These are phyloP conservation scores for Columbina picui DNA, from an alignment of 2,113 vertebrate species.

Conservation along the genomic window DNA sequence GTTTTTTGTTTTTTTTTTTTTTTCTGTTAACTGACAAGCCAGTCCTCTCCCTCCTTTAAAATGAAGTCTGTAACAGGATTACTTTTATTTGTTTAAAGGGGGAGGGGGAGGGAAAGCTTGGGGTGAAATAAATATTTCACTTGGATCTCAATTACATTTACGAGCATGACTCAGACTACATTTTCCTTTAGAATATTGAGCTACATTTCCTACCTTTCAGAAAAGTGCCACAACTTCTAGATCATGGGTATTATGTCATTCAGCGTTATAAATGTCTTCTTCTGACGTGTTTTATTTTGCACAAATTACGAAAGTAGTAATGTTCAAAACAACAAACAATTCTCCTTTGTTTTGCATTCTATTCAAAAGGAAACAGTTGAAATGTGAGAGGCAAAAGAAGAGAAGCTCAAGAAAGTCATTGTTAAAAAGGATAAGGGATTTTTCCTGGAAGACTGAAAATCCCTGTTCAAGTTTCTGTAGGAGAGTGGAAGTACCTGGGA, in stretches of 20 bases:
- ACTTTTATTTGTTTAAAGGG: not conserved
- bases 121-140: constrained; percentile 17
- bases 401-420: not conserved
- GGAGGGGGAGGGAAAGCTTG: not conserved
- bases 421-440: not conserved
- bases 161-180: not conserved
- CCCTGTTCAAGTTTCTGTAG: not conserved
- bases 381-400: not conserved
- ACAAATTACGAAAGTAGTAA: not conserved
- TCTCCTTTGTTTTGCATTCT: not conserved
- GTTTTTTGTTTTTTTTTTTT: not conserved
- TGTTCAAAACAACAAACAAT: not conserved
- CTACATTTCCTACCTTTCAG: not conserved
- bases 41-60: not conserved
- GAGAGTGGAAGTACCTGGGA: not conserved
- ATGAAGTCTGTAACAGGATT: not conserved
- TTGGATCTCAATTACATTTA: not conserved
- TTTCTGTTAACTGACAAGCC: not conserved
- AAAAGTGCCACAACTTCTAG: not conserved
- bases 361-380: not conserved
- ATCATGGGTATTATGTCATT: not conserved
- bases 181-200: not conserved
- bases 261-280: not conserved
- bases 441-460: not conserved
- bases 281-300: not conserved